These are phyloP conservation scores for Bugulina stolonifera DNA, from an alignment of 2,888 invertebrate species.

Conservation along the genomic window DNA sequence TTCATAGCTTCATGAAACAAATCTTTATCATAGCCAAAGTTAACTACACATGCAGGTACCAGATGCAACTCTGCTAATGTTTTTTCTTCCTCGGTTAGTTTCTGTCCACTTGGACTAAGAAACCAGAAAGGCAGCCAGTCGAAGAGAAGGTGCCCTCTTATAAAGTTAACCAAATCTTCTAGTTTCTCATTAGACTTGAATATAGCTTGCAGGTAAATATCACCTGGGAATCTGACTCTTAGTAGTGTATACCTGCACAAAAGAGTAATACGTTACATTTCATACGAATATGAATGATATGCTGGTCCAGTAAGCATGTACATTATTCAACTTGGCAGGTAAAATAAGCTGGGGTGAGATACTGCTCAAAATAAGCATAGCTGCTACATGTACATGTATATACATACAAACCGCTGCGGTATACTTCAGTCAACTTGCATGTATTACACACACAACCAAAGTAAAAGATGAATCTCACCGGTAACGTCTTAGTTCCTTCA, in stretches of 20 bases:
- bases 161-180: slow-evolving; percentile 68
- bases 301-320: too few relatives aligned
- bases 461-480: slow-evolving; percentile 32
- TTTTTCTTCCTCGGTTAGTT: slow-evolving; percentile 63
- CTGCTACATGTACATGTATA: too few relatives aligned
- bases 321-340: too few relatives aligned
- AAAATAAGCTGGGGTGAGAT: too few relatives aligned
- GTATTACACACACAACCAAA: neutral
- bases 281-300: too few relatives aligned
- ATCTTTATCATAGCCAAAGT: slow-evolving; percentile 64
- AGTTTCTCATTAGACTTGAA: slow-evolving; percentile 78
- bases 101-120: slow-evolving; percentile 65
- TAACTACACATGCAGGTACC: slow-evolving; percentile 75
- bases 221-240: slow-evolving; percentile 75
- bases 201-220: slow-evolving; percentile 65
- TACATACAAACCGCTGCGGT: neutral
- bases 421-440: too few relatives aligned
- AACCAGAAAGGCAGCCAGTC: slow-evolving; percentile 65
- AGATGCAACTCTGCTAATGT: slow-evolving; percentile 72
- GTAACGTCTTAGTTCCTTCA: slow-evolving; percentile 66
- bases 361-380: too few relatives aligned
- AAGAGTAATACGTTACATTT: too few relatives aligned
- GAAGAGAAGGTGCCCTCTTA: slow-evolving; percentile 68
- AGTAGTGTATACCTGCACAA: slow-evolving; percentile 66
- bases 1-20: slow-evolving; percentile 4